Evolutionary conservation across 2,888 invertebrate species (phyloP), one percentile per base, ranked within the genome.

Genomic region (Steinernema hermaphroditum): DNA sequence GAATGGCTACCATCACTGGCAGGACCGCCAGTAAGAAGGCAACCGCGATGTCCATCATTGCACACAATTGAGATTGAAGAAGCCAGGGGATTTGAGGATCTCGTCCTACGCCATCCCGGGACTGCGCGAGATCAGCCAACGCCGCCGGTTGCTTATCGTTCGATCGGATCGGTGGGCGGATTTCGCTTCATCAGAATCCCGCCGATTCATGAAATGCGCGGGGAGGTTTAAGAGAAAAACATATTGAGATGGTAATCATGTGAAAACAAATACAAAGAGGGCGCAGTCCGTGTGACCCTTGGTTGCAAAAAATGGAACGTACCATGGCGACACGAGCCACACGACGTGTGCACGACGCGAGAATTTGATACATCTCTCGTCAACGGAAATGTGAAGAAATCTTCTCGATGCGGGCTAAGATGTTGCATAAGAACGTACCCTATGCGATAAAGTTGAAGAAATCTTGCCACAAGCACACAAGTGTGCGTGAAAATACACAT

Each of bases 51-150:
- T 62, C 62, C 62, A 16, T 62, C 62, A 27, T 62, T 62, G 62
- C 62, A n/a, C 62, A 62, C 62, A 62, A 62, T 32, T 62, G 62
- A 62, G 62, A 62, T 62, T 62, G 32, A 50, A 50, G 50, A 62
- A 62, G 62, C 62, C 62, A 27, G 62, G 16, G 16, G 62, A 62
- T 62, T 62, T 62, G 62, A 62, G 62, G 62, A 62, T 62, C 37
- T 37, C 37, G 37, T 37, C 12, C 6, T 4, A 4, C 37, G 37
- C 62, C 32, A 62, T 62, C 62, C 16, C 2, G 16, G 34, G 29
- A 9, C 4, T 32, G 62, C 62, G 62, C 62, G 62, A 62, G 62
- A 62, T 62, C 62, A 32, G 50, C 62, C 62, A 62, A 29, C 62
- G 62, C 16, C 62, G 62, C 62, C 62, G 62, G 62, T 62, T 62